Conservation (phyloP, 2,888 invertebrate species). For the Carabus problematicus region DNA sequence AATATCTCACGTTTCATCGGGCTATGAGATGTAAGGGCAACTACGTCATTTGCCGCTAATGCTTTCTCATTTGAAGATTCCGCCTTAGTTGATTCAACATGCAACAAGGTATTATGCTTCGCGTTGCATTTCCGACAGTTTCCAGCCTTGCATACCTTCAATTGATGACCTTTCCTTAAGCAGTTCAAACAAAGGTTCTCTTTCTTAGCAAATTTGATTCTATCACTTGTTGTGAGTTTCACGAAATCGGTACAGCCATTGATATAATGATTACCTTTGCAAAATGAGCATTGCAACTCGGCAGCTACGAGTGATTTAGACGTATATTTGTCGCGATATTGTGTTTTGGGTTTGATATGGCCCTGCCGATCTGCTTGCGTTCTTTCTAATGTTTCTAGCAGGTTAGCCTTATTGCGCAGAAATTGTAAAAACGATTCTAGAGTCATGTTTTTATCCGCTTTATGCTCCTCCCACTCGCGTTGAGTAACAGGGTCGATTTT, state of each 20-base stretch:
- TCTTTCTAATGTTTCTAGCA: too few relatives aligned
- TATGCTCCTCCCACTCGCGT: slow-evolving; percentile 8
- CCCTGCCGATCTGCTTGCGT: neutral
- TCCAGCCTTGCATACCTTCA: neutral
- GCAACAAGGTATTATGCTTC: slow-evolving; percentile 1
- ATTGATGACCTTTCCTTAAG: slow-evolving; percentile 6
- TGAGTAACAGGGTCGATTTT: neutral
- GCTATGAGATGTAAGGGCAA: neutral
- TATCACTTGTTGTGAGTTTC: neutral
- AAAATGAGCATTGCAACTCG: neutral
- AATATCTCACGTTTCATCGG: neutral
- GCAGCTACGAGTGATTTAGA: neutral
- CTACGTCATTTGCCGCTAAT: neutral
- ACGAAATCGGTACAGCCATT: neutral
- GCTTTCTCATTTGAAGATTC: neutral
- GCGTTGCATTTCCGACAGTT: slow-evolving; percentile 5
- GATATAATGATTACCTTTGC: slow-evolving; percentile 15
- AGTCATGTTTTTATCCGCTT: neutral
- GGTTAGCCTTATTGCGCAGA: too few relatives aligned
- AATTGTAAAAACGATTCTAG: too few relatives aligned
- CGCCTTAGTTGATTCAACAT: slow-evolving; percentile 6
- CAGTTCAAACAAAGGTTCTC: slow-evolving; percentile 17
- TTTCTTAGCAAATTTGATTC: slow-evolving; percentile 2
- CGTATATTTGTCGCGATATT: neutral
- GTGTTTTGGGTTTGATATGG: neutral